These are phyloP conservation scores for Drosophila punjabiensis DNA, from an alignment of 1,140 invertebrate species.

Conservation along the genomic window DNA sequence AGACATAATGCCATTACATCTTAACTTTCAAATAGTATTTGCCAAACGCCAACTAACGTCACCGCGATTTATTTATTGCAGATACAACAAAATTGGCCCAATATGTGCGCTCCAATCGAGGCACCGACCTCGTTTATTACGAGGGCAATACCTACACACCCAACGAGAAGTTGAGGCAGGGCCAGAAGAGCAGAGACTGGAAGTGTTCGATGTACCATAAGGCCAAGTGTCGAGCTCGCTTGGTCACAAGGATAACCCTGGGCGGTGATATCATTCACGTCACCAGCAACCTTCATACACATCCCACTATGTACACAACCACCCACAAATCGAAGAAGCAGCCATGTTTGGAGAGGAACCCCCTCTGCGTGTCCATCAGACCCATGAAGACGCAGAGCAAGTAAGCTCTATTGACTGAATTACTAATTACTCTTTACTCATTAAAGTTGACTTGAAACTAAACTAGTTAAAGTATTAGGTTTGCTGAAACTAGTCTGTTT, in stretches of 20 bases:
- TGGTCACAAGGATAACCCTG: conserved; percentile 58
- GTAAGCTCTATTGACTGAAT: conserved; percentile 5
- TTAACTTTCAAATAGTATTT: not conserved
- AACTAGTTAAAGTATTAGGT: not conserved
- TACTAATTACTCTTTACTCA: not conserved
- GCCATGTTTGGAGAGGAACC: conserved; percentile 49
- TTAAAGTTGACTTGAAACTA: not conserved
- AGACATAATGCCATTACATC: conserved; percentile 21
- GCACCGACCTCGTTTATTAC: conserved; percentile 76
- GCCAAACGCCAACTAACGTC: not conserved
- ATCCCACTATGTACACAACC: conserved; percentile 54
- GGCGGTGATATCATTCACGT: conserved; percentile 74
- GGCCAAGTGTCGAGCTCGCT: conserved; percentile 76
- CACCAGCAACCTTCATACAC: conserved; percentile 65
- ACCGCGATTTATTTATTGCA: conserved; percentile 8
- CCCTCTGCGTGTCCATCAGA: conserved; percentile 34
- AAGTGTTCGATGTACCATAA: conserved; percentile 85
- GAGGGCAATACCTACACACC: conserved; percentile 83
- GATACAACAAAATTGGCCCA: conserved; percentile 40
- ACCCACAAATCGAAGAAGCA: conserved; percentile 18
- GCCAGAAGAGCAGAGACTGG: conserved; percentile 75
- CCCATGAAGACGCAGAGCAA: conserved; percentile 27
- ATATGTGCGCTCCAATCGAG: conserved; percentile 76
- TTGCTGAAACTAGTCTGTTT: not conserved
- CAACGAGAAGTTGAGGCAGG: conserved; percentile 75